These are phyloP conservation scores for Argentina silus DNA, from an alignment of 2,797 vertebrate species.

Conservation along the genomic window DNA sequence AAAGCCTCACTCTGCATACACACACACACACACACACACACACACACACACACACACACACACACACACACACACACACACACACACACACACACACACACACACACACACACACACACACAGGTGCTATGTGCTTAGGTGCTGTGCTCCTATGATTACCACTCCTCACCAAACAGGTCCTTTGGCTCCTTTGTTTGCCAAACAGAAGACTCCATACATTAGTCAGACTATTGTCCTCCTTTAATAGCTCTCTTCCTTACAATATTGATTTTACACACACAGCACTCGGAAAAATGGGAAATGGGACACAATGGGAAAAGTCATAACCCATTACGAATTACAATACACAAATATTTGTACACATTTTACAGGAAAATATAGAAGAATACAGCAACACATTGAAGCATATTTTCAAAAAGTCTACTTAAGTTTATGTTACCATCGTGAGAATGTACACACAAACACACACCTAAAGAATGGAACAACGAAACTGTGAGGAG, in stretches of 20 bases:
- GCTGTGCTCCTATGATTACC: background rate
- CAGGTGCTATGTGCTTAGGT: background rate
- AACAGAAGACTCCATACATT: background rate
- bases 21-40: constrained; percentile 21
- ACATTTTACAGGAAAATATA: background rate
- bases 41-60: constrained; percentile 10
- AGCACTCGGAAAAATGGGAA: no score
- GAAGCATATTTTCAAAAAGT: background rate
- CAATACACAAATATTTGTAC: background rate
- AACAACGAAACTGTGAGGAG: constrained; percentile 30
- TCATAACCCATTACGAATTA: background rate
- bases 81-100: background rate
- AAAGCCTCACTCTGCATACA: constrained; percentile 12
- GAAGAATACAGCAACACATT: background rate
- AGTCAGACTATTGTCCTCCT: background rate
- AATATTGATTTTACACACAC: background rate
- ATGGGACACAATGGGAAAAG: background rate
- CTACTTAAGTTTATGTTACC: no score
- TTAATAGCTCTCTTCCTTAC: background rate
- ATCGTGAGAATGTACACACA: constrained; percentile 8
- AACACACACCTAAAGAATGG: constrained; percentile 4
- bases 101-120: background rate
- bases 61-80: background rate
- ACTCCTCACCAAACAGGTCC: background rate
- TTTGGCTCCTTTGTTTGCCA: constrained; percentile 34